These are phyloP conservation scores for Eupithecia dodoneata DNA, from an alignment of 2,888 invertebrate species.

Conservation along the genomic window DNA sequence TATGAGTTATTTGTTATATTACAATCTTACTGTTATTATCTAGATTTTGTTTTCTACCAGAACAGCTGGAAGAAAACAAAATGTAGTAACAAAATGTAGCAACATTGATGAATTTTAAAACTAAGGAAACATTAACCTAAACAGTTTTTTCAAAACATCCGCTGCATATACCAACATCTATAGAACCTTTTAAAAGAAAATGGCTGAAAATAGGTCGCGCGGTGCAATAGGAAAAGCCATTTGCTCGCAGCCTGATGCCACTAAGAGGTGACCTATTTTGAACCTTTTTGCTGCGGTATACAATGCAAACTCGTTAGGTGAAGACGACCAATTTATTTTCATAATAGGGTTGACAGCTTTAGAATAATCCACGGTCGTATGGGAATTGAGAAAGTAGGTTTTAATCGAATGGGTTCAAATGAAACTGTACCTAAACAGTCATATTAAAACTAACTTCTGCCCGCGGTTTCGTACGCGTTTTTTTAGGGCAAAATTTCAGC, in stretches of 20 bases:
- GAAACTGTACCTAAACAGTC: neutral
- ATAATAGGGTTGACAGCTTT: constrained; percentile 13
- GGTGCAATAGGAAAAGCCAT: constrained; percentile 49
- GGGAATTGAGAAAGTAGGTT: neutral
- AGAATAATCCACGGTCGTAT: neutral
- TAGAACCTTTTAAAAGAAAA: constrained; percentile 44
- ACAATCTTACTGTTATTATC: neutral
- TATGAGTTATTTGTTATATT: neutral
- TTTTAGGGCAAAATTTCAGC: too few species aligned
- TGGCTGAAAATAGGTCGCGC: constrained; percentile 49
- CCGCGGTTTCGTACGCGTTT: neutral
- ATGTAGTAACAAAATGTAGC: too few species aligned
- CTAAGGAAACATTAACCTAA: neutral
- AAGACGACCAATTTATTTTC: constrained; percentile 34
- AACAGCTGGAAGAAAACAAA: neutral
- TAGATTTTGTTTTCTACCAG: neutral
- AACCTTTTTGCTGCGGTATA: constrained; percentile 49
- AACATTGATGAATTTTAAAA: neutral
- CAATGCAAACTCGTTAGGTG: constrained; percentile 66
- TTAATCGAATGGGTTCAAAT: neutral
- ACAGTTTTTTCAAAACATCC: constrained; percentile 15
- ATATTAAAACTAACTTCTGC: neutral
- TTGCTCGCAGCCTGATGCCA: constrained; percentile 40
- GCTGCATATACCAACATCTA: constrained; percentile 16
- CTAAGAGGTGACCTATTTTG: constrained; percentile 61